Evolutionary conservation across 2,113 vertebrate species (phyloP).

Genomic region (Oreotrochilus melanogaster): DNA sequence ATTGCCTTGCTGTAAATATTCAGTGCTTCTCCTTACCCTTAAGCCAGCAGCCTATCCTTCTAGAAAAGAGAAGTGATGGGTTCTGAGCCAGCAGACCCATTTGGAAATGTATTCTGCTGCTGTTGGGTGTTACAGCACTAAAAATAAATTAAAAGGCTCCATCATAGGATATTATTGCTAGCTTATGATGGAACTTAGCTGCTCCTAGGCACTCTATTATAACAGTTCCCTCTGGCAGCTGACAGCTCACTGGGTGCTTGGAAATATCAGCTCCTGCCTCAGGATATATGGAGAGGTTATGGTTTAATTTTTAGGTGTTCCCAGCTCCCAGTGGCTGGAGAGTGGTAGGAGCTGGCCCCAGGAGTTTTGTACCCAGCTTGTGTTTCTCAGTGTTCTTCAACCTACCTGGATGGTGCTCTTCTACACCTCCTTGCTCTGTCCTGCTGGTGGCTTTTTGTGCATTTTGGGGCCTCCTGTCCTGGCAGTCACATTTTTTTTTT

Average conservation of each 20-base stretch:
- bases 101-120: conserved; percentile 23
- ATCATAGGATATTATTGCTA: conserved; percentile 11
- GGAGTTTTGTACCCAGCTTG: background rate
- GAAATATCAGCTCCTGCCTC: conserved; percentile 33
- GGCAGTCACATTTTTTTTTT: background rate
- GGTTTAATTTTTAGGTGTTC: conserved; percentile 13
- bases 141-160: conserved; percentile 63
- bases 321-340: background rate
- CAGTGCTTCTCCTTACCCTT: background rate
- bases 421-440: background rate
- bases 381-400: background rate
- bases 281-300: background rate
- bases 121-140: conserved; percentile 38
- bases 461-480: background rate
- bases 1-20: background rate
- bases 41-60: conserved; percentile 25
- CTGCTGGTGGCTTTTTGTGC: background rate
- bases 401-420: background rate
- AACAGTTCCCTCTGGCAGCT: conserved; percentile 8
- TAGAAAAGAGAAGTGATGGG: background rate
- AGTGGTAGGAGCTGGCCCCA: background rate
- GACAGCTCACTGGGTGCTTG: conserved; percentile 45
- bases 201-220: conserved; percentile 18
- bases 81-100: conserved; percentile 38
- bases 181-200: conserved; percentile 43